phyloP scores from a whole-genome alignment of 64 coral and sea anemone species.

The Hydrozoanthus tunicans region DNA sequence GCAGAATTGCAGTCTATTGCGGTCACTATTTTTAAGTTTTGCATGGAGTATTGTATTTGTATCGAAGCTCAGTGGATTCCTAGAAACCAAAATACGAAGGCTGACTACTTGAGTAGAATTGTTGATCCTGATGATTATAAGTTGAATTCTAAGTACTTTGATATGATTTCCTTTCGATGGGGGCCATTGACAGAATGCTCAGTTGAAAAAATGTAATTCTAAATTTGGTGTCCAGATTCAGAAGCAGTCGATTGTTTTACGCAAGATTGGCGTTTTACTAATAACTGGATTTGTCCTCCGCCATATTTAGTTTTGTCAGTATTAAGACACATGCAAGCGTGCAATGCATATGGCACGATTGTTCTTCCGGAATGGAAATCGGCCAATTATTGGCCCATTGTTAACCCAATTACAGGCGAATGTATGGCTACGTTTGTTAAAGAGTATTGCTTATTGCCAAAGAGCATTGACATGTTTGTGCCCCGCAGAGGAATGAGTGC shows the following conservation, averaged over 20 bases:
- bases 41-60: conserved; percentile 7
- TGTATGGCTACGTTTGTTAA: too few species aligned
- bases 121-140: conserved; percentile 46
- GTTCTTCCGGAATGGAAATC: conserved; percentile 30
- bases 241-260: conserved; percentile 65
- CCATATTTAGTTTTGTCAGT: conserved; percentile 17
- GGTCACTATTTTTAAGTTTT: conserved; percentile 23
- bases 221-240: conserved; percentile 44
- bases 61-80: conserved; percentile 67
- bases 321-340: conserved; percentile 9
- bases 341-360: neutral
- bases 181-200: conserved; percentile 44
- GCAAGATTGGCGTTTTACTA: conserved; percentile 30
- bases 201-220: conserved; percentile 37
- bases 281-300: conserved; percentile 31
- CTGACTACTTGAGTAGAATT: conserved; percentile 22
- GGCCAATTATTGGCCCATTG: conserved; percentile 4
- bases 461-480: too few species aligned
- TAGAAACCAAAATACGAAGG: conserved; percentile 11
- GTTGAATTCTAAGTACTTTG: conserved; percentile 37
- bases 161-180: conserved; percentile 26
- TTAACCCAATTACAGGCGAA: neutral
- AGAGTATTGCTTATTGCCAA: too few species aligned
- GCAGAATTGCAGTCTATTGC: conserved; percentile 10
- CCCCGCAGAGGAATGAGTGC: too few species aligned